phyloP scores from a whole-genome alignment of 2,888 invertebrate genomes.

The Drosophila helvetica region DNA sequence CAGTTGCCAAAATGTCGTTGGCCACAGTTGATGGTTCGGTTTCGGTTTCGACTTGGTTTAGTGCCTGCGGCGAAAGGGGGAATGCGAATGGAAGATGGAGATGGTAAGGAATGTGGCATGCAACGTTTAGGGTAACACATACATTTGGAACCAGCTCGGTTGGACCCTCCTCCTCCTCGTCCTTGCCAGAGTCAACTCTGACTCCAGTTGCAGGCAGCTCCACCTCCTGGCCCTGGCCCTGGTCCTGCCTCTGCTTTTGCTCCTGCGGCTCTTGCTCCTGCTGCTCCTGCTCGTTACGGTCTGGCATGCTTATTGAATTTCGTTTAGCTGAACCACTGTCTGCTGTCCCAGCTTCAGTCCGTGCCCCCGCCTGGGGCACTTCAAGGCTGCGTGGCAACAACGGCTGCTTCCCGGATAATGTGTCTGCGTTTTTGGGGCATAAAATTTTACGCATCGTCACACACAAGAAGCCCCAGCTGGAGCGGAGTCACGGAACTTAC shows the following conservation, averaged over 20 bases:
- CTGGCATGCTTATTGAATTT: constrained; percentile 70
- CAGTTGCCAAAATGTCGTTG: constrained; percentile 65
- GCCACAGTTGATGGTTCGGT: constrained; percentile 63
- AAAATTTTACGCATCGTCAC: constrained; percentile 58
- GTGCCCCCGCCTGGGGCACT: constrained; percentile 48
- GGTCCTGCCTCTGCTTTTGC: not conserved
- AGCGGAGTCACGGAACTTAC: constrained; percentile 41
- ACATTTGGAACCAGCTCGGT: constrained; percentile 27
- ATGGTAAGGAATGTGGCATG: not conserved
- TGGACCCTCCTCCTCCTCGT: not conserved
- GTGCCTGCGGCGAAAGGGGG: constrained; percentile 37
- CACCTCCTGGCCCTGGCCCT: constrained; percentile 9
- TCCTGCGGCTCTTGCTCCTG: constrained; percentile 19
- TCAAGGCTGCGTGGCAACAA: constrained; percentile 69
- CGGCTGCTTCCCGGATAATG: constrained; percentile 67
- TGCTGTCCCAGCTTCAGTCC: not conserved
- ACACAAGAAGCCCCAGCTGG: not conserved
- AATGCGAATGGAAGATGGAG: not conserved
- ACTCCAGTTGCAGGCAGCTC: constrained; percentile 43
- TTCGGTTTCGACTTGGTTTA: constrained; percentile 52
- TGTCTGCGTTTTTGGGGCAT: constrained; percentile 65
- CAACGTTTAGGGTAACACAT: constrained; percentile 13
- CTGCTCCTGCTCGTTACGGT: constrained; percentile 55
- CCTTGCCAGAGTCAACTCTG: constrained; percentile 15
- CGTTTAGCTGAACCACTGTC: constrained; percentile 49